Evolutionary conservation across 2,797 vertebrate genomes (phyloP).

Genomic region (Vipera ursinii): DNA sequence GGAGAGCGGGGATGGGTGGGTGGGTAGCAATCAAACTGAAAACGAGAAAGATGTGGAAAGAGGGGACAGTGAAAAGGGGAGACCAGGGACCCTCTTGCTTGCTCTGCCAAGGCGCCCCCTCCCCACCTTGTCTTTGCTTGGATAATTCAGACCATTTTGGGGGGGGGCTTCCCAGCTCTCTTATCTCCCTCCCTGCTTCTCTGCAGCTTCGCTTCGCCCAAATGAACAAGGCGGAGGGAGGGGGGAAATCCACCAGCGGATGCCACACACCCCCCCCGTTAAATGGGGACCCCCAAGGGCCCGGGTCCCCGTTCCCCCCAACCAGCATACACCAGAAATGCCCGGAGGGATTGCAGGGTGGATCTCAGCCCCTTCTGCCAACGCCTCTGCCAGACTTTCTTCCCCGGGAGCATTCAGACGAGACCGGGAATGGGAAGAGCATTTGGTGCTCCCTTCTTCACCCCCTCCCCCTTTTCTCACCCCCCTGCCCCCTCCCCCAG

Average conservation of each 20-base stretch:
- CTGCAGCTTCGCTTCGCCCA: too few relatives aligned
- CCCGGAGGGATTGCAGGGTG: not conserved
- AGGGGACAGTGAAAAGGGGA: too few relatives aligned
- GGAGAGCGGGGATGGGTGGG: accelerated
- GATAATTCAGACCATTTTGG: not conserved
- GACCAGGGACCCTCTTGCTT: too few relatives aligned
- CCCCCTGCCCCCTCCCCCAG: accelerated
- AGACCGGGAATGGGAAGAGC: not conserved
- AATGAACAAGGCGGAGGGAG: too few relatives aligned
- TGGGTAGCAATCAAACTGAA: not conserved
- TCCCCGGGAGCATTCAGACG: not conserved
- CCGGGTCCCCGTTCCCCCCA: too few relatives aligned
- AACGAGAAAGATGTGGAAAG: too few relatives aligned
- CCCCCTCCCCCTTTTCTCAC: too few relatives aligned
- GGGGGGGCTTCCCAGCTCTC: not conserved
- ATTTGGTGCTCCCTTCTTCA: too few relatives aligned
- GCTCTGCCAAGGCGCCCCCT: not conserved
- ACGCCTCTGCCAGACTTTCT: not conserved
- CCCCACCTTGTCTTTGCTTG: not conserved
- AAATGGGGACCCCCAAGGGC: too few relatives aligned
- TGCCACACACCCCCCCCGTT: too few relatives aligned
- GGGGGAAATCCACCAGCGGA: too few relatives aligned
- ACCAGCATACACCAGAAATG: not conserved
- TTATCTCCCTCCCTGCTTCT: not conserved
- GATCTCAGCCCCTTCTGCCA: not conserved